Conservation (phyloP, 30 jellyfish, hydroid and myxozoan genomes). For the Clytia hemisphaerica region DNA sequence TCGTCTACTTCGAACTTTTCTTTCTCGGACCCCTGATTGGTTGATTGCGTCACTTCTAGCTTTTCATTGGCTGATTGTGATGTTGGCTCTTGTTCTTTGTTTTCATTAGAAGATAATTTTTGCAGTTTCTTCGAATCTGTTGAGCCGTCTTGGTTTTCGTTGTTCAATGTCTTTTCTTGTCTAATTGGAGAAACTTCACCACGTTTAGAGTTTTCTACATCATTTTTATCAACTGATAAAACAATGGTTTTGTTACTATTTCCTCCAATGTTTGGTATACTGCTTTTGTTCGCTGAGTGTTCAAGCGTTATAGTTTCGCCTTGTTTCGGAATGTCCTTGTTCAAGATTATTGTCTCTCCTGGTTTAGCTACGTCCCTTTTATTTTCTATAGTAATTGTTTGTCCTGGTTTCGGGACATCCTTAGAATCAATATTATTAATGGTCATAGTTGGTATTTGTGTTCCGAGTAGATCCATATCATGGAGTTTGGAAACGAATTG, state of each 20-base stretch:
- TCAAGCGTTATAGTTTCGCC: constrained; percentile 23
- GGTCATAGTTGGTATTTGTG: constrained; percentile 43
- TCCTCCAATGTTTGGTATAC: neutral
- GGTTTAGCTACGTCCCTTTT: constrained; percentile 4
- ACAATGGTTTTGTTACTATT: constrained; percentile 22
- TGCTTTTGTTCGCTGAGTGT: constrained; percentile 5
- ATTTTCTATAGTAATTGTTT: constrained; percentile 5
- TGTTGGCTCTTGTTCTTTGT: neutral
- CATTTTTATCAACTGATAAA: neutral
- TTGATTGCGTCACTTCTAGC: neutral
- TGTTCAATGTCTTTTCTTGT: too few species aligned
- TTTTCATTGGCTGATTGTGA: neutral
- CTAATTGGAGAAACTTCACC: too few species aligned
- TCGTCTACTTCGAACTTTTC: neutral
- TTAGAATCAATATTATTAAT: constrained; percentile 6
- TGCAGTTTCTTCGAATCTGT: neutral
- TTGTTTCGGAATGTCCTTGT: constrained; percentile 6
- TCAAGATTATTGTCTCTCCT: constrained; percentile 57
- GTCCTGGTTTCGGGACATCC: constrained; percentile 20
- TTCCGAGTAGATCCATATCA: constrained; percentile 29
- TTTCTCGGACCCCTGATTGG: neutral
- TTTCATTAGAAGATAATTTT: neutral
- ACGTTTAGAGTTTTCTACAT: neutral
- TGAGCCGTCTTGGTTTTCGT: neutral
- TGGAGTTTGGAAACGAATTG: constrained; percentile 54